A percentile compares a stretch with the other conserved stretches of the same genome.
phyloP scores from a whole-genome alignment of 92 coral and sea anemone species.

The Pocillopora meandrina region DNA sequence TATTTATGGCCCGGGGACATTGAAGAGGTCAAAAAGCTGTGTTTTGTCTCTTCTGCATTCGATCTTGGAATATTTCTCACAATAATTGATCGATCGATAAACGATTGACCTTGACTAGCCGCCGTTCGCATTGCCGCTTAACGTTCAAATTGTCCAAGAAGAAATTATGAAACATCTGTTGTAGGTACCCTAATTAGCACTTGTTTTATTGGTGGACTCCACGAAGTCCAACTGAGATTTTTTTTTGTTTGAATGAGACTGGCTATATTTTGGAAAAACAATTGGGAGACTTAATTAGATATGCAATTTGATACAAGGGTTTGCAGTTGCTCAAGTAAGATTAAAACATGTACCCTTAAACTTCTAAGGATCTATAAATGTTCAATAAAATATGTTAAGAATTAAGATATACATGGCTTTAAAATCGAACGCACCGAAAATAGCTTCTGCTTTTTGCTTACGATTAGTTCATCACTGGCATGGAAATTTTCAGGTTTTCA shows the following conservation, averaged over 20 bases:
- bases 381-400: no score
- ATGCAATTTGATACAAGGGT: no score
- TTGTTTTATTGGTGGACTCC: constrained; percentile 8
- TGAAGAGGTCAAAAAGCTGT: constrained; percentile 22
- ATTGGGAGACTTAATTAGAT: no score
- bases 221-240: constrained; percentile 13
- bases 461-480: no score
- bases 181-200: background rate
- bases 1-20: constrained; percentile 27
- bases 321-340: no score
- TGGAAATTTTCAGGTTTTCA: no score
- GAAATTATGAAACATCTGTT: constrained; percentile 11
- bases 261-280: background rate
- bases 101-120: background rate
- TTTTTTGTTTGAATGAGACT: background rate
- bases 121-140: background rate
- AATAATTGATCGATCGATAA: background rate
- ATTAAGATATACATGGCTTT: no score
- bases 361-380: no score
- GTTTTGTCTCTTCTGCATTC: background rate
- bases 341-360: no score
- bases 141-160: background rate
- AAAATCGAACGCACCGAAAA: no score
- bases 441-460: no score
- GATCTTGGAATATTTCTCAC: constrained; percentile 10